Base-by-base conservation (phyloP, 2,888 invertebrate species). In the Leptinotarsa tumamoca region DNA sequence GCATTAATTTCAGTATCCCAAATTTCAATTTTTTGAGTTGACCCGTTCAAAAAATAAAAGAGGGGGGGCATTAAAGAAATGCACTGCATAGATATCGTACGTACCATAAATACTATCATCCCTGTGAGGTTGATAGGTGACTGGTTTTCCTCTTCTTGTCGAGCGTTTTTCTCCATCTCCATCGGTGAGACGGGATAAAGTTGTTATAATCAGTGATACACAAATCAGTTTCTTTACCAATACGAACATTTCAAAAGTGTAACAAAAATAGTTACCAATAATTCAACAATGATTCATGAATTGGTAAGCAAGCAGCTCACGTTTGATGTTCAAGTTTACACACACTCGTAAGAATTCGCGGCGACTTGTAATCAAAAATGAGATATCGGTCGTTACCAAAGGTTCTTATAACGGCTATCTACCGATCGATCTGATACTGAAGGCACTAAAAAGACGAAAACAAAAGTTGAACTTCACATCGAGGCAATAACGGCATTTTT, bases 91-190 rank as follows among this genome's bases (percentile, higher is more conserved):
- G 21, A 21, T 21, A 4, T 27, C 0, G 3, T n/a, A 76, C 76
- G 58, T 61, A 71, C 76, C 71, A 52, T 76, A 76, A 49, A 61
- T 58, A 27, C 70, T 27, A n/a, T 68, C 23, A 21, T 72, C 50
- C 33, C 23, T 43, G 18, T 70, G n/a, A 21, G 7, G 3, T 67
- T 27, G 54, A n/a, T 73, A 49, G 43, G 63, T 54, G 49, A 51
- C 33, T n/a, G 76, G 61, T 66, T 72, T 72, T 21, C 75, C 75
- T 52, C 68, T 72, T 33, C 75, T 68, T 18, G 56, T 17, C 18
- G 15, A 67, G 1, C 23, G 15, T 4, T 33, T 43, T 21, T 68
- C 58, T 5, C 58, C 68, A 21, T 5, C 18, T 21, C 49, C 50
- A 21, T 58, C 27, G 18, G 21, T 52, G 4, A 5, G 21, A 63